These are phyloP conservation scores for Caerostris extrusa DNA, from an alignment of 1,140 invertebrate species.

Conservation along the genomic window DNA sequence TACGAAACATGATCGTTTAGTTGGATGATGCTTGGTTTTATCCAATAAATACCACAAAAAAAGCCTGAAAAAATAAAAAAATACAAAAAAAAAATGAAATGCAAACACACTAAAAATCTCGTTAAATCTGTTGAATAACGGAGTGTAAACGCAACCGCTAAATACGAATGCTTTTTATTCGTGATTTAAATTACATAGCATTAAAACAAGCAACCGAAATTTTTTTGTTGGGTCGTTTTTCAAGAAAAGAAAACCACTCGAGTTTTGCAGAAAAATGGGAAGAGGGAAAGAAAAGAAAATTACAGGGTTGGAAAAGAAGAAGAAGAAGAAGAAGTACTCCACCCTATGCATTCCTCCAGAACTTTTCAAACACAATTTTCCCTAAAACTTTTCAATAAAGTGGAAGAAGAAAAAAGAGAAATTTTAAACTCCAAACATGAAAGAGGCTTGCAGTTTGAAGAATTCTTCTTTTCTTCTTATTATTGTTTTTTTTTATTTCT, in stretches of 20 bases:
- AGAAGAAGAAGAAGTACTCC: conserved; percentile 9
- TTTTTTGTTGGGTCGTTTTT: not conserved
- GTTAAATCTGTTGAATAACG: not conserved
- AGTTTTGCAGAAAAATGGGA: not conserved
- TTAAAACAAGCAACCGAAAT: not conserved
- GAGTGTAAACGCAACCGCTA: not conserved
- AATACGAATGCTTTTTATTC: not conserved
- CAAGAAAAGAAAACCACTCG: too few relatives aligned
- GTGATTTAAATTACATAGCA: conserved; percentile 32
- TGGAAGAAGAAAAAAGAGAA: conserved; percentile 13
- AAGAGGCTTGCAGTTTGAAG: conserved; percentile 29
- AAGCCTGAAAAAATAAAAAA: not conserved
- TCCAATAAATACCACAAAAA: not conserved
- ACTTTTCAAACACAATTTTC: conserved; percentile 44
- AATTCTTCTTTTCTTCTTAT: not conserved
- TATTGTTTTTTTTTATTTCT: not conserved
- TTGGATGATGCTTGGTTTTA: conserved; percentile 8
- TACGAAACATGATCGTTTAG: not conserved
- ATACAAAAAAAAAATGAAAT: not conserved
- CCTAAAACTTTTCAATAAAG: conserved; percentile 45
- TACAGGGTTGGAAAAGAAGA: not conserved
- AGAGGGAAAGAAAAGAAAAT: not conserved
- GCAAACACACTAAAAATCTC: not conserved
- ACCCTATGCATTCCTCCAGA: not conserved
- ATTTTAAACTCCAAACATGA: conserved; percentile 40